These are phyloP conservation scores for Cheilosia pagana DNA, from an alignment of 2,888 invertebrate genomes.

Conservation along the genomic window DNA sequence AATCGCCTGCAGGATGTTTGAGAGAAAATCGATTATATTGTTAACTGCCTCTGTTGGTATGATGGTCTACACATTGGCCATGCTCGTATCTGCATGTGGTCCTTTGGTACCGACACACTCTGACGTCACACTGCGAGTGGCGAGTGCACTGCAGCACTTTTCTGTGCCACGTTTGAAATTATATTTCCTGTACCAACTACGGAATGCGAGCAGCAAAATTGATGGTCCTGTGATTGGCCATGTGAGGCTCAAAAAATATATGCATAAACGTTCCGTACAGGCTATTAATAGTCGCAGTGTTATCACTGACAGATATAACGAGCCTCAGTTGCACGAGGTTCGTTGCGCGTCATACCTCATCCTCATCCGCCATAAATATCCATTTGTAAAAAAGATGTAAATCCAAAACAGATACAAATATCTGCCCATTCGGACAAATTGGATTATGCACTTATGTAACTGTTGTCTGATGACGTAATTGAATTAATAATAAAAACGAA, in stretches of 20 bases:
- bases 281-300: conserved; percentile 21
- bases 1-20: conserved; percentile 8
- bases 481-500: conserved; percentile 6
- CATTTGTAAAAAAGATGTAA: background rate
- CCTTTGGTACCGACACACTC: conserved; percentile 8
- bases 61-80: conserved; percentile 2
- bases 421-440: background rate
- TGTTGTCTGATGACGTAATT: conserved; percentile 23
- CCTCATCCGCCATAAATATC: conserved; percentile 6
- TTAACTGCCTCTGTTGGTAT: conserved; percentile 14
- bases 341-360: conserved; percentile 3
- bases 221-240: conserved; percentile 41
- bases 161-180: background rate
- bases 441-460: conserved; percentile 26
- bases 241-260: conserved; percentile 12
- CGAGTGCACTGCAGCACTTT: conserved; percentile 7
- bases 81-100: conserved; percentile 20
- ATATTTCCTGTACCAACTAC: background rate
- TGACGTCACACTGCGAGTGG: conserved; percentile 28
- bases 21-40: conserved; percentile 50
- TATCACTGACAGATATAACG: conserved; percentile 42
- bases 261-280: conserved; percentile 15
- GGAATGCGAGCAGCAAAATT: conserved; percentile 30
- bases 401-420: background rate
- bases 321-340: conserved; percentile 32